Evolutionary conservation across 2,113 vertebrate genomes (phyloP).

Genomic region (Pyxicephalus adspersus): DNA sequence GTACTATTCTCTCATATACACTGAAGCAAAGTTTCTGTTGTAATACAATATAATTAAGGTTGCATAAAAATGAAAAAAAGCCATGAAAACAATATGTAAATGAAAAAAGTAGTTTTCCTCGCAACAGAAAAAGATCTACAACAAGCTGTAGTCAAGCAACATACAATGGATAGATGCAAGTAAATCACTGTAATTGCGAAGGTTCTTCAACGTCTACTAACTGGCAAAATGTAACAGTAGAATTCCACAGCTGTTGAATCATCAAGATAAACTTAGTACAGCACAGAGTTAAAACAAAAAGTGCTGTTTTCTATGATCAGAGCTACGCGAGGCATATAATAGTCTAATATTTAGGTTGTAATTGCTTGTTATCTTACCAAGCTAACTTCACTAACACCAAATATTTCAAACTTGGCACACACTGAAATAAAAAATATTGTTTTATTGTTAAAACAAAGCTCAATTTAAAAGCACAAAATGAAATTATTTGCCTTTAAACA

Average conservation of each 20-base stretch:
- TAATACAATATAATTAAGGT: background rate
- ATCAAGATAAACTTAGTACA: background rate
- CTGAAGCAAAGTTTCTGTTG: background rate
- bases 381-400: too few relatives aligned
- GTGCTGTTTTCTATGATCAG: too few relatives aligned
- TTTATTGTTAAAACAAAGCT: too few relatives aligned
- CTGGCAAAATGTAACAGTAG: slow-evolving; percentile 2
- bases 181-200: slow-evolving; percentile 34
- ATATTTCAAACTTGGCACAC: too few relatives aligned
- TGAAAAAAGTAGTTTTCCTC: background rate
- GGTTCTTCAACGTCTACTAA: background rate
- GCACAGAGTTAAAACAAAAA: too few relatives aligned
- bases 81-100: background rate
- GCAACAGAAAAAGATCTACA: background rate
- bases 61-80: background rate
- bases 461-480: too few relatives aligned
- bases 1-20: background rate
- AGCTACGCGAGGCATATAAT: too few relatives aligned
- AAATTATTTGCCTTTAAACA: too few relatives aligned
- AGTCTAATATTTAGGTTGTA: too few relatives aligned
- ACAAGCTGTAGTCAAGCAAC: slow-evolving; percentile 5
- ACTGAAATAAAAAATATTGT: too few relatives aligned
- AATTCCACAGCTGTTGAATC: slow-evolving; percentile 1
- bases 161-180: slow-evolving; percentile 3
- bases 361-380: too few relatives aligned